Conservation (phyloP, 35 echinoderm and acorn worm genomes). For the Ophioderma brevispina region DNA sequence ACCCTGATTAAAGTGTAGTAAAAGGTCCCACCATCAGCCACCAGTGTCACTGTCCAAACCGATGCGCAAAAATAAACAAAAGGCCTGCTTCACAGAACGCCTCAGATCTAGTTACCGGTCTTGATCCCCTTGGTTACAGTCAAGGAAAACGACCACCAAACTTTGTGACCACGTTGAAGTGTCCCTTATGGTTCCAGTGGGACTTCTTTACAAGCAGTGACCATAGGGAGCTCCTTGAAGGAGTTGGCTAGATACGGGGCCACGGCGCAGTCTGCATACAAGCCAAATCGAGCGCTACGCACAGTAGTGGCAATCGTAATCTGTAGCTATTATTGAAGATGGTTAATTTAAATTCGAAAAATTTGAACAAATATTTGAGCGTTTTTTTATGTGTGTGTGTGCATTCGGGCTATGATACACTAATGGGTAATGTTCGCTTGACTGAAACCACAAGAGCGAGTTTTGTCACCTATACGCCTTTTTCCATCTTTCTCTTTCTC, state of each 20-base stretch:
- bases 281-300: background rate
- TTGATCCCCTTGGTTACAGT: background rate
- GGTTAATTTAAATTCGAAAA: background rate
- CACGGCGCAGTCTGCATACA: background rate
- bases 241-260: background rate
- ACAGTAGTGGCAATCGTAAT: background rate
- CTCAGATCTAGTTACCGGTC: too few species aligned
- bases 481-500: too few species aligned
- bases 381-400: background rate
- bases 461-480: background rate
- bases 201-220: background rate
- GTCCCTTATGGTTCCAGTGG: background rate
- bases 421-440: background rate
- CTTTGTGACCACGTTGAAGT: background rate
- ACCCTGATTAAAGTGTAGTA: too few species aligned
- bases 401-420: background rate
- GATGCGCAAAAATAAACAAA: background rate
- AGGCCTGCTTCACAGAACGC: background rate
- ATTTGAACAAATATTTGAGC: background rate
- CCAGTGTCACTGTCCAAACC: constrained; percentile 1
- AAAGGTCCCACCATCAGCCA: too few species aligned
- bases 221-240: background rate
- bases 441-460: background rate
- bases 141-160: background rate
- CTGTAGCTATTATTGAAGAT: background rate